Base-by-base conservation (phyloP, 2,888 invertebrate species). In the Pogonocherus hispidulus region DNA sequence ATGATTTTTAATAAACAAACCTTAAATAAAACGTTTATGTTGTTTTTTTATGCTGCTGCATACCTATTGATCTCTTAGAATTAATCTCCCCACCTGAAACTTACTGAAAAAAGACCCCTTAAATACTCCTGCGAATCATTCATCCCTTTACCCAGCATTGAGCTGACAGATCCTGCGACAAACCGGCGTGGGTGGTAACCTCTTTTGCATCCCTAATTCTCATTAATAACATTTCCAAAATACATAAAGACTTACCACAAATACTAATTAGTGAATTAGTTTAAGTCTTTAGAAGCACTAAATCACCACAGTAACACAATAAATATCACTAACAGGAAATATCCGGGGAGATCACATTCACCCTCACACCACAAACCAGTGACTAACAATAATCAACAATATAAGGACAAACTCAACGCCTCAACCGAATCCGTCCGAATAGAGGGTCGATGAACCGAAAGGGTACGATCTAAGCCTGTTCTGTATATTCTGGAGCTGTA, bases 171-270 rank as follows among this genome's bases (percentile, higher is more conserved):
- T 67, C 56, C 55, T 44, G 64, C 63, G 14, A 65, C 51, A 57
- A 46, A 69, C 72, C 72, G 72, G 72, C 72, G 72, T 72, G 72
- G 72, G 72, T 66, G 72, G 67, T 52, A 60, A 57, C 35, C 46
- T 62, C 62, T 18, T 19, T 47, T 46, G 18, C n/a, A 20, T 22
- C 62, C 62, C 35, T n/a, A 18, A 62, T 19, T 20, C 16, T 19
- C n/a, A 27, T 9, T 32, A 32, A 16, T 16, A 35, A 27, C 16
- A 5, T n/a, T 1, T 11, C 9, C 11, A 3, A 8, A 20, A n/a
- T 5, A 16, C 19, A 47, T 9, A 5, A 47, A 16, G 44, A 52
- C 72, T 67, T 65, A 72, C 72, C 72, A 59, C 64, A 52, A 62
- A 19, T 20, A 16, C 27, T 67, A 63, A 63, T 49, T 67, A 32